phyloP scores from a whole-genome alignment of 2,113 vertebrate species.

The Vulpes lagopus region DNA sequence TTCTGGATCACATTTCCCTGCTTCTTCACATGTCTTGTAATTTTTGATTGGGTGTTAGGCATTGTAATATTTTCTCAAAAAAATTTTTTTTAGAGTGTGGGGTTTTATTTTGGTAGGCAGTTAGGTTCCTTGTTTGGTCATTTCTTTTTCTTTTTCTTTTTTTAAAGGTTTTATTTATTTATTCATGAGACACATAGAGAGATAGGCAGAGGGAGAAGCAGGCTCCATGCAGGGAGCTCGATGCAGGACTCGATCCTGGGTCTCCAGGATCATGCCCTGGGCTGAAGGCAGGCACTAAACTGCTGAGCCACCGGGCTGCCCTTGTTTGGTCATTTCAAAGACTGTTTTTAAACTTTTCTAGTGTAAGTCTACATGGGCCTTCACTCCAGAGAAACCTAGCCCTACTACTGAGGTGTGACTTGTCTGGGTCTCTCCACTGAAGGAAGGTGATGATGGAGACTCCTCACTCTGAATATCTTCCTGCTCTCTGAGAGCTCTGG shows the following conservation, averaged over 20 bases:
- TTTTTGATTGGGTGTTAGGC: neutral
- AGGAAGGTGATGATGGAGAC: rapidly evolving
- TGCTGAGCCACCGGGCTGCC: no score
- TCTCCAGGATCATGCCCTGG: no score
- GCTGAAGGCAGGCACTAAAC: no score
- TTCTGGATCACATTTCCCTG: neutral
- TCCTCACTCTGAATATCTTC: no score
- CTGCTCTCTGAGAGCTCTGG: no score
- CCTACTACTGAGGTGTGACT: neutral
- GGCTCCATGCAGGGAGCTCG: no score
- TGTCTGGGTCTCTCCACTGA: neutral
- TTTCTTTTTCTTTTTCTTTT: neutral
- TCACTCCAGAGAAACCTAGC: neutral
- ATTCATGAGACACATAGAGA: no score
- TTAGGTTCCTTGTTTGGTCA: neutral
- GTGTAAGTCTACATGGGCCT: neutral
- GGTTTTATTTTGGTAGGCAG: neutral
- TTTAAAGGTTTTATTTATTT: no score
- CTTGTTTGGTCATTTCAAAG: no score
- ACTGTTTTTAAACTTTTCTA: neutral
- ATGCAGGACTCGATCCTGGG: no score
- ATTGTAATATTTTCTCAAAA: neutral
- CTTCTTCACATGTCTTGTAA: neutral
- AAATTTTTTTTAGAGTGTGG: neutral
- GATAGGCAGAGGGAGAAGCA: no score